Base-by-base conservation (phyloP, 2,113 vertebrate genomes). In the Clinocottus analis region DNA sequence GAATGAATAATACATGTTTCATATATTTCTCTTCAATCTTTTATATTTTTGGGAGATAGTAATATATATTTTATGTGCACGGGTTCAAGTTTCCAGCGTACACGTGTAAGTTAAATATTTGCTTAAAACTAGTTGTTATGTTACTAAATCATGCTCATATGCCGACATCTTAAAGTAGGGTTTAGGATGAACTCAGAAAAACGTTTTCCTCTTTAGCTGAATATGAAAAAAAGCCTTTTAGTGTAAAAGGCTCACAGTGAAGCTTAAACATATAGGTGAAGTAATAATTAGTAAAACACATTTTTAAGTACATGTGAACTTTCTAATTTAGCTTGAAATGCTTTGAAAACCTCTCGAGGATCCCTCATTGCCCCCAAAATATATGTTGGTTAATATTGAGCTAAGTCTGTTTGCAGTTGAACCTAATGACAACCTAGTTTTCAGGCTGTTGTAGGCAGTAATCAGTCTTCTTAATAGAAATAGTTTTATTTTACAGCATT, bases 401-500 rank as follows among this genome's bases (percentile, higher is more conserved):
- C 41, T 19, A 16, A 6, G 14, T 61, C 3, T 31, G 13, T 64
- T 63, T 63, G 4, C 29, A n/a, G 13, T 17, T 14, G 0, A 29
- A 60, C 5, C 4, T 55, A 53, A 70, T 65, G 27, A 31, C 9
- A 29, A 13, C 16, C 41, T 17, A 5, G n/a, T 58, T 59, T 58
- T 33, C 10, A 49, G 55, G 56, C 60, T 86, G 55, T 21, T 59
- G 35, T 31, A 88, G 66, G 80, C 75, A 90, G 80, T 69, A 73
- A 90, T 74, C 81, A 91, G 84, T 90, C 88, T 55, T 84, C 65
- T 92, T 91, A 88, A 87, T 95, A 95, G 74, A 95, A 95, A 94
- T 93, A 77, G 65, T 91, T 92, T 93, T 94, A 93, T 93, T 95
- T 93, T 94, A 94, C 90, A 93, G 88, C 90, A 90, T 92, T 85